Evolutionary conservation across 1,140 invertebrate species (phyloP).

Genomic region (Lordiphosa collinella): DNA sequence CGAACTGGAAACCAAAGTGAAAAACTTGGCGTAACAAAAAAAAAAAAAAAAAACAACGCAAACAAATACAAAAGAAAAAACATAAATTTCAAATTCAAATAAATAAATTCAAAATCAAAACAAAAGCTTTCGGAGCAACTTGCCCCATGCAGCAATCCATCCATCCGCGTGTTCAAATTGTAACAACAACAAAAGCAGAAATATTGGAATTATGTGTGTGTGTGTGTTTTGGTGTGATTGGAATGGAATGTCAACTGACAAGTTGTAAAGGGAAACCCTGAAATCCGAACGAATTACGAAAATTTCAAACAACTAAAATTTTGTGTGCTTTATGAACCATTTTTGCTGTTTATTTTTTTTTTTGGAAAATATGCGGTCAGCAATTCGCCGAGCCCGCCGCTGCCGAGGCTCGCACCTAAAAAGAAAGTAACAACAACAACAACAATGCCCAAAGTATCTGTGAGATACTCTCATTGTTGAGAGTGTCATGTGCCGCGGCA

Average conservation of each 20-base stretch:
- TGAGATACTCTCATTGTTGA: slow-evolving; percentile 37
- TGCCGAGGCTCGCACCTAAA: slow-evolving; percentile 24
- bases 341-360: slow-evolving; percentile 9
- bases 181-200: slow-evolving; percentile 19
- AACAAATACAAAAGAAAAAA: slow-evolving; percentile 1
- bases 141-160: not conserved
- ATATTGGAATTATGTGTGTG: slow-evolving; percentile 41
- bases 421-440: slow-evolving; percentile 36
- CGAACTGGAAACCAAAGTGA: slow-evolving; percentile 31
- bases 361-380: slow-evolving; percentile 47
- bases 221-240: slow-evolving; percentile 32
- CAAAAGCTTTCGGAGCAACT: not conserved
- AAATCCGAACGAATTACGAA: slow-evolving; percentile 42
- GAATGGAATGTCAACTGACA: slow-evolving; percentile 73
- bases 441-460: slow-evolving; percentile 40
- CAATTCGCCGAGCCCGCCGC: slow-evolving; percentile 18
- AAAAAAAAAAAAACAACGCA: slow-evolving; percentile 8
- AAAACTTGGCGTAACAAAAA: slow-evolving; percentile 27
- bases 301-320: slow-evolving; percentile 4
- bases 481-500: slow-evolving; percentile 56
- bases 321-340: slow-evolving; percentile 14
- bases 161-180: slow-evolving; percentile 4
- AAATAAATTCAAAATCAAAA: slow-evolving; percentile 1
- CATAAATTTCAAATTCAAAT: no score
- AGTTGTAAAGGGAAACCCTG: slow-evolving; percentile 75